These are phyloP conservation scores for Cephus nigrinus DNA, from an alignment of 2,888 invertebrate species.

Conservation along the genomic window DNA sequence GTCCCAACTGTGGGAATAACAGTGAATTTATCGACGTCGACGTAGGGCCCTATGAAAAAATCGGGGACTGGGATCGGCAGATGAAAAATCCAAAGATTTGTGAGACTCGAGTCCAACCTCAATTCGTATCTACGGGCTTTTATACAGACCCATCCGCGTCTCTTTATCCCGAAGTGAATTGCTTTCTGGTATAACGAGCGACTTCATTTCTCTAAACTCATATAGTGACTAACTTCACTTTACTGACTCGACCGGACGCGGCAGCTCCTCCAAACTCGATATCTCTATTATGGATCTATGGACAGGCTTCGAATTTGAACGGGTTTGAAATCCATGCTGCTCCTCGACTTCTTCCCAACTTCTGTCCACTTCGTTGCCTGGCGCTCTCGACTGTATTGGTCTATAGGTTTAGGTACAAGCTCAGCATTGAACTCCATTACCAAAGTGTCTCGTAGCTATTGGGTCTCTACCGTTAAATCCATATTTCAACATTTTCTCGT, in stretches of 20 bases:
- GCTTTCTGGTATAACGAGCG: not conserved
- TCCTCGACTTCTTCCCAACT: not conserved
- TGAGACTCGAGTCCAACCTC: not conserved
- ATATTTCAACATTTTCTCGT: not conserved
- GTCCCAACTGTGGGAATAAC: not conserved
- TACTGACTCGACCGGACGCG: not conserved
- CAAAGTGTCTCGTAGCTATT: not conserved
- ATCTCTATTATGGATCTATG: not conserved
- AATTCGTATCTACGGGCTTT: not conserved
- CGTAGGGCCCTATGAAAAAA: not conserved
- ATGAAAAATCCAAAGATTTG: not conserved
- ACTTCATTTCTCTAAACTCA: not conserved
- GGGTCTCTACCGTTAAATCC: not conserved
- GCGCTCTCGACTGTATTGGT: not conserved
- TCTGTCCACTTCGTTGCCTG: not conserved
- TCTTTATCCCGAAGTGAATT: not conserved
- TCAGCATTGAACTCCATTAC: not conserved
- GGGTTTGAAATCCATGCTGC: not conserved
- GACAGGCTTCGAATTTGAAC: not conserved
- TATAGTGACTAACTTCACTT: not conserved
- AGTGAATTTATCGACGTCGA: slow-evolving; percentile 1
- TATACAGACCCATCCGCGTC: not conserved
- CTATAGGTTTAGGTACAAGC: not conserved
- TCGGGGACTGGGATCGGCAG: not conserved
- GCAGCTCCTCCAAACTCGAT: not conserved